Base-by-base conservation (phyloP, 2,888 invertebrate species). In the Xanthostigma xanthostigma region DNA sequence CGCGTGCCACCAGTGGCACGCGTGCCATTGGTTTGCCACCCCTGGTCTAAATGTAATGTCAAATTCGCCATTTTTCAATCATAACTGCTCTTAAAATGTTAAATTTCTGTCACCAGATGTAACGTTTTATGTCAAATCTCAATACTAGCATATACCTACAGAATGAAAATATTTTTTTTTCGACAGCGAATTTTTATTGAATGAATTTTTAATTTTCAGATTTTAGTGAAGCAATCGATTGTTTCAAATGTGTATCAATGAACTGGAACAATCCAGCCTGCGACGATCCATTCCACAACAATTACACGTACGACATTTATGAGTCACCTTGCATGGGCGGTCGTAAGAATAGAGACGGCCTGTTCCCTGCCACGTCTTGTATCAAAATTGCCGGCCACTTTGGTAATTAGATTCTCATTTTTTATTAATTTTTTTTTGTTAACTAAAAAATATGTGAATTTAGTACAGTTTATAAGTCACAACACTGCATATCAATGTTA, bases 281-380 rank as follows among this genome's bases (percentile, higher is more conserved):
- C 65, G 96, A 97, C 64, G 97, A 97, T 66, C 92, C 94, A 1
- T 93, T 92, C 69, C 92, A 93, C 68, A 91, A 93, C 68, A 92
- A 92, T 68, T 88, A 82, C 60, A 87, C 89, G 2, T 71, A 81
- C 49, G 79, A 81, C 56, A 81, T 92, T 68, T 73, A 90, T 57
- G 87, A 93, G 68, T 79, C 88, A 3, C 92, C 93, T 3, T 97
- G 97, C 67, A 85, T 90, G 82, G 94, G 94, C 0, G 93, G 93
- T 0, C 74, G 94, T 55, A 95, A 94, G 68, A 89, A 87, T 1
- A 73, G 96, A 36, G 83, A 91, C 60, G 97, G 96, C 0, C 70
- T 92, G 9, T 97, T 95, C 69, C 97, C 96, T 0, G 96, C 95
- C 13, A 95, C 96, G 1, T 88, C 94, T 42, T 97, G 97, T 65